Percentiles rank a stretch among this genome's conserved stretches.
phyloP scores from a whole-genome alignment of 2,113 vertebrate genomes.

The Forbesichthys agassizii region DNA sequence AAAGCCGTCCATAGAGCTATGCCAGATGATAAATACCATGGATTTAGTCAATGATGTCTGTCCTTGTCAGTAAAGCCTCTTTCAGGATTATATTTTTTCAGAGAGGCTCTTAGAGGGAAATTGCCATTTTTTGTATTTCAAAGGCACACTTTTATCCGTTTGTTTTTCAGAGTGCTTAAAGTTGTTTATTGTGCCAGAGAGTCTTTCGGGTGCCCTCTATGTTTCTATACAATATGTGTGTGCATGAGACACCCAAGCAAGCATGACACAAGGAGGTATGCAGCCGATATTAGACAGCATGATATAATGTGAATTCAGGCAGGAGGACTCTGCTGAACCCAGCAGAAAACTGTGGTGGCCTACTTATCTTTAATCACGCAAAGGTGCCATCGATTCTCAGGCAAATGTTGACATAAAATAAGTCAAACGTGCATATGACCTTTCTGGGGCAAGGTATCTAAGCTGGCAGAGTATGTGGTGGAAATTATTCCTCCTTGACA shows the following conservation, averaged over 20 bases:
- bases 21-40: slow-evolving; percentile 69
- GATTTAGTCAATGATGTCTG: slow-evolving; percentile 70
- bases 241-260: slow-evolving; percentile 43
- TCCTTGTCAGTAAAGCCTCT: slow-evolving; percentile 67
- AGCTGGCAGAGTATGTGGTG: slow-evolving; percentile 57
- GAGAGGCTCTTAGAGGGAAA: slow-evolving; percentile 69
- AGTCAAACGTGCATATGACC: slow-evolving; percentile 74
- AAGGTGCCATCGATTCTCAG: slow-evolving; percentile 66
- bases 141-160: slow-evolving; percentile 74
- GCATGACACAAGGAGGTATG: slow-evolving; percentile 60
- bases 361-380: slow-evolving; percentile 75
- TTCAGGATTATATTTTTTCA: slow-evolving; percentile 66
- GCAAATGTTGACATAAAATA: slow-evolving; percentile 77
- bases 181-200: slow-evolving; percentile 71
- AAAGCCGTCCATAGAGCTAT: slow-evolving; percentile 61
- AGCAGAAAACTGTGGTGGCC: slow-evolving; percentile 32
- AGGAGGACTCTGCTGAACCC: slow-evolving; percentile 4
- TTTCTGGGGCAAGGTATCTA: slow-evolving; percentile 64
- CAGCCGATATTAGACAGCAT: slow-evolving; percentile 50
- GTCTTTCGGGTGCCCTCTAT: slow-evolving; percentile 44
- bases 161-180: slow-evolving; percentile 73
- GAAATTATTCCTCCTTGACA: slow-evolving; percentile 80
- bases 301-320: slow-evolving; percentile 26
- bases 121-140: slow-evolving; percentile 74
- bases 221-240: slow-evolving; percentile 8